These are phyloP conservation scores for Jordanella pulchra DNA, from an alignment of 2,797 vertebrate species.

Conservation along the genomic window DNA sequence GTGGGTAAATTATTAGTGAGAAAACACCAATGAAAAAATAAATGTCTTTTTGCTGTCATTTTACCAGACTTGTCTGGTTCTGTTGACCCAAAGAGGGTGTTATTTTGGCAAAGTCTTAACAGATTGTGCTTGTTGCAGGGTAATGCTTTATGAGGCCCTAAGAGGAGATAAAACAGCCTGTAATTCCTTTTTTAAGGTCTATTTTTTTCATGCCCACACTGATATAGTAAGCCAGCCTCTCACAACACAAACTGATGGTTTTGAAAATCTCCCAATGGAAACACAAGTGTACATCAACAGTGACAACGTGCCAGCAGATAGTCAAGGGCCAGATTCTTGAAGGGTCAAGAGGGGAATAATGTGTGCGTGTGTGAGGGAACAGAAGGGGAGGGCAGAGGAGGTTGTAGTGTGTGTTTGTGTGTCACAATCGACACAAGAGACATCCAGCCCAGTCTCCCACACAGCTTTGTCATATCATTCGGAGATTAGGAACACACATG, in stretches of 20 bases:
- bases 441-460: constrained; percentile 66
- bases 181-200: constrained; percentile 32
- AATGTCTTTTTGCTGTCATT: neutral
- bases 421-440: constrained; percentile 65
- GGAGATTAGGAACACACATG: constrained; percentile 79
- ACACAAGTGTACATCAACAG: constrained; percentile 42
- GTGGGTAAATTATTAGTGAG: neutral
- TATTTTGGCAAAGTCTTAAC: neutral
- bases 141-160: constrained; percentile 1
- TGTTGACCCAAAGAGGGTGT: neutral
- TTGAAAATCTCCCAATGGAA: constrained; percentile 34
- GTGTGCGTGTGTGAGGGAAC: constrained; percentile 39
- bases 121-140: neutral
- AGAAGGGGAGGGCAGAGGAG: constrained; percentile 36
- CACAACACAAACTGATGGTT: constrained; percentile 38
- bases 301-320: constrained; percentile 39
- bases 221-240: constrained; percentile 12
- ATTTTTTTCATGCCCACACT: constrained; percentile 13
- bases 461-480: constrained; percentile 80
- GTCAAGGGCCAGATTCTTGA: constrained; percentile 42
- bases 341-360: constrained; percentile 62
- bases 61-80: neutral
- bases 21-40: neutral
- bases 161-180: constrained; percentile 32
- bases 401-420: constrained; percentile 45